Conservation (phyloP, 2,888 invertebrate species). For the Entomobrya proxima region DNA sequence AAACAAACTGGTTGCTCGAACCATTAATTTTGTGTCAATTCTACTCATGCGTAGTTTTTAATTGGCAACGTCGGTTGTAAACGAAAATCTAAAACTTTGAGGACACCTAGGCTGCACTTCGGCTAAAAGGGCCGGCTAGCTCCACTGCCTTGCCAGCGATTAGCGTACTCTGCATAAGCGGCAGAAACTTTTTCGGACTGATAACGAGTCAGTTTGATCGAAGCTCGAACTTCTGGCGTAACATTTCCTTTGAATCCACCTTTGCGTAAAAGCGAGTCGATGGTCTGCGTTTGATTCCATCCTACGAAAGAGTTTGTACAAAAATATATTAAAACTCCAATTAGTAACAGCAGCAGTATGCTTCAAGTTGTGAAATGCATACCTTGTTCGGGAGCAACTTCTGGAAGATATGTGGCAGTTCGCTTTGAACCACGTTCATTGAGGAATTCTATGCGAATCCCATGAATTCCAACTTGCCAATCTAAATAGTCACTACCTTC, state of each 20-base stretch:
- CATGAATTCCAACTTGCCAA: slow-evolving; percentile 98
- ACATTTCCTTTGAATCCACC: slow-evolving; percentile 96
- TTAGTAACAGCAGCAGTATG: background rate
- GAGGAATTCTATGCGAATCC: slow-evolving; percentile 97
- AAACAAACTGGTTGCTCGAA: background rate
- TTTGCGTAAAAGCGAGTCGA: slow-evolving; percentile 97
- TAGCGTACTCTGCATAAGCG: slow-evolving; percentile 81
- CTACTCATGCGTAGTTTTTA: background rate
- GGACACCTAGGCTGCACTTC: slow-evolving; percentile 63
- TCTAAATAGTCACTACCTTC: slow-evolving; percentile 96
- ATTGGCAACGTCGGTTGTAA: slow-evolving; percentile 27
- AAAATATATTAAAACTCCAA: background rate
- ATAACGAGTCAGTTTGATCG: slow-evolving; percentile 96
- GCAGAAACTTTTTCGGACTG: slow-evolving; percentile 96
- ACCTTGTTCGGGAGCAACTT: slow-evolving; percentile 99
- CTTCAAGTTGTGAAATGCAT: slow-evolving; percentile 55
- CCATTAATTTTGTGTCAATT: background rate
- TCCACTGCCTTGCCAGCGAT: slow-evolving; percentile 80
- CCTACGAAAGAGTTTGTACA: slow-evolving; percentile 81
- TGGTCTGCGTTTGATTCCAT: slow-evolving; percentile 99
- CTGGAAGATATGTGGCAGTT: slow-evolving; percentile 98
- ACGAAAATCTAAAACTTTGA: slow-evolving; percentile 46
- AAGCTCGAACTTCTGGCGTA: slow-evolving; percentile 90
- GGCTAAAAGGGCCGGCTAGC: slow-evolving; percentile 71
- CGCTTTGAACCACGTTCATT: slow-evolving; percentile 95